Evolutionary conservation across 53 echinoderm and acorn worm species (phyloP), one percentile per base, ranked within the genome.

Genomic region (Henricia sp.): DNA sequence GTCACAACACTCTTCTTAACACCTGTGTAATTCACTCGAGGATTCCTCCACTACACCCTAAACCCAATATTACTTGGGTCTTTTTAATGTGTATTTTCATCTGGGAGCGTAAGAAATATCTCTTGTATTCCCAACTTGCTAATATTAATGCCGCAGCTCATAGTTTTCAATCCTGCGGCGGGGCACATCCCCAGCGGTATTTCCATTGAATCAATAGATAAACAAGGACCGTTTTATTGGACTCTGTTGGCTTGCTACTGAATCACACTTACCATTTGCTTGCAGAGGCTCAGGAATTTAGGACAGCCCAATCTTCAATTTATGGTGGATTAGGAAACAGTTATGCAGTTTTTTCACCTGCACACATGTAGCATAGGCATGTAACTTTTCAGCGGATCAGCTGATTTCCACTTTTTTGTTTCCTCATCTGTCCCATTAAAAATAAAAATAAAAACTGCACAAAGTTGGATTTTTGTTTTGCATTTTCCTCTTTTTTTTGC

Each of bases 161-260:
- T 73, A 76, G 76, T 76, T 76, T 76, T 57, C 58, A 57, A 28
- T 57, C 59, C 29, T 70, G 38, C 39, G 59, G 26, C 72, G 26
- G 23, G 39, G 35, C 57, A 4, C 25, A 14, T 51, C 73, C 74
- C 85, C 1, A 21, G 64, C 64, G 73, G 42, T 38, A n/a, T n/a
- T n/a, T n/a, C n/a, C 29, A n/a, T 55, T 62, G 72, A 73, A 73
- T 85, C 85, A 72, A 64, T 85, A 85, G 73, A 73, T 73, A 85
- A 85, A 85, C 72, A 72, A 84, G 74, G 74, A 27, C 32, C 51
- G 73, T 73, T 85, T 85, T 85, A 85, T 85, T 85, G 65, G 73
- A 72, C 74, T 48, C 72, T 28, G 37, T 74, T 72, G 85, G 85
- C 65, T 35, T 33, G 39, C 63, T 24, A 42, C 63, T 85, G 85